Evolutionary conservation across 1,140 invertebrate genomes (phyloP), one percentile per base, ranked within the genome.

Genomic region (Drosophila lacertosa): DNA sequence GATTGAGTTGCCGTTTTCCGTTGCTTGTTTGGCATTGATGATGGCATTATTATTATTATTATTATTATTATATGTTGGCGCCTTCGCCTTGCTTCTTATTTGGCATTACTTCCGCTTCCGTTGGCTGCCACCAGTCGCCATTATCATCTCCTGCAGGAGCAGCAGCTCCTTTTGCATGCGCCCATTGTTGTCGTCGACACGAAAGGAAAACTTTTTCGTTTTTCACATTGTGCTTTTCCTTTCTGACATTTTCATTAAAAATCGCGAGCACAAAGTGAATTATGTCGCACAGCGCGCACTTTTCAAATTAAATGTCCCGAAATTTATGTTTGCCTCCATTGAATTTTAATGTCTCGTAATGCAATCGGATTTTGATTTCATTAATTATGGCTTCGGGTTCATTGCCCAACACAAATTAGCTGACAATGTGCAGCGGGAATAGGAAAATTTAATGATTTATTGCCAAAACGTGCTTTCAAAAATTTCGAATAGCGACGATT

Each of bases 61-160:
- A 79, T 78, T 79, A 74, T 84, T 86, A 81, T 88, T 88, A 88
- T 84, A 82, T 88, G 82, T 86, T 76, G 81, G 64, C 82, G 82
- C 76, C 73, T 66, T 68, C 55, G 44, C 48, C 54, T 24, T 42
- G 39, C 53, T 48, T 59, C 63, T 50, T 73, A 68, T 73, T 82
- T 74, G 81, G 77, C 77, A 86, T 86, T 82, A 86, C 66, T 86
- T 86, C 82, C 82, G 82, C 82, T 86, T 86, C 82, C 82, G 62
- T 53, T 86, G 55, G 71, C 55, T 68, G 60, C 62, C 50, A 69
- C 50, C 66, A 69, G 59, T 64, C 50, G 66, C 59, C 66, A 69
- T 69, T 64, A 64, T 50, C 67, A 65, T 37, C 59, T 29, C 9
- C 39, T 20, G 26, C n/a, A 15, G 45, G 2, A 18, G 11, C 48